A percentile compares a stretch with the other conserved stretches of the same genome.
These are phyloP conservation scores for Triplophysa bombifrons DNA, from an alignment of 2,797 vertebrate species.

Conservation along the genomic window DNA sequence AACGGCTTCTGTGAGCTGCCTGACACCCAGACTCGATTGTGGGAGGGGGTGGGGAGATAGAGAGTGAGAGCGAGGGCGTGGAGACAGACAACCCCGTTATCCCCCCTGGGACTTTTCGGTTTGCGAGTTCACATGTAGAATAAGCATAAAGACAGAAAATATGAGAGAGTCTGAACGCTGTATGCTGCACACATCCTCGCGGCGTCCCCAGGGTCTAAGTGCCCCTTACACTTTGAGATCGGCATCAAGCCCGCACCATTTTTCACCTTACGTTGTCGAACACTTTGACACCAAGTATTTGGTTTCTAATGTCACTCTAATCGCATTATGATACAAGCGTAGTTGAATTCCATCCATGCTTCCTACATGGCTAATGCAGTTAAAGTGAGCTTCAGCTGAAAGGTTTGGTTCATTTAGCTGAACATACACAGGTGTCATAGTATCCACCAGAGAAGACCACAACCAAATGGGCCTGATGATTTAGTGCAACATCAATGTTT, in stretches of 20 bases:
- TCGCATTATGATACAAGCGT: background rate
- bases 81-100: constrained; percentile 69
- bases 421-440: background rate
- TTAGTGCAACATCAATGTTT: constrained; percentile 15
- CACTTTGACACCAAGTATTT: constrained; percentile 22
- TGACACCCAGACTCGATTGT: constrained; percentile 78
- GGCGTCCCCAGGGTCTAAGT: constrained; percentile 48
- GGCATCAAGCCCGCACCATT: constrained; percentile 11
- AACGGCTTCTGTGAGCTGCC: constrained; percentile 80
- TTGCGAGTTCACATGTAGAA: constrained; percentile 62
- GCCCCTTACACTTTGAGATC: constrained; percentile 47
- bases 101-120: constrained; percentile 64
- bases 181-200: constrained; percentile 40
- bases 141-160: constrained; percentile 58
- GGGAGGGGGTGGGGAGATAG: constrained; percentile 68
- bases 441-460: constrained; percentile 1
- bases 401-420: background rate
- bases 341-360: constrained; percentile 8
- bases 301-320: constrained; percentile 16
- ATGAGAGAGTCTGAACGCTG: constrained; percentile 24
- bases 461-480: constrained; percentile 6
- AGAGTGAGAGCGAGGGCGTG: constrained; percentile 56
- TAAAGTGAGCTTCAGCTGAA: constrained; percentile 12
- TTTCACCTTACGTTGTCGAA: background rate
- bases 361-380: constrained; percentile 21